Evolutionary conservation across 2,888 invertebrate species (phyloP).

Genomic region (Diaphora mendica): DNA sequence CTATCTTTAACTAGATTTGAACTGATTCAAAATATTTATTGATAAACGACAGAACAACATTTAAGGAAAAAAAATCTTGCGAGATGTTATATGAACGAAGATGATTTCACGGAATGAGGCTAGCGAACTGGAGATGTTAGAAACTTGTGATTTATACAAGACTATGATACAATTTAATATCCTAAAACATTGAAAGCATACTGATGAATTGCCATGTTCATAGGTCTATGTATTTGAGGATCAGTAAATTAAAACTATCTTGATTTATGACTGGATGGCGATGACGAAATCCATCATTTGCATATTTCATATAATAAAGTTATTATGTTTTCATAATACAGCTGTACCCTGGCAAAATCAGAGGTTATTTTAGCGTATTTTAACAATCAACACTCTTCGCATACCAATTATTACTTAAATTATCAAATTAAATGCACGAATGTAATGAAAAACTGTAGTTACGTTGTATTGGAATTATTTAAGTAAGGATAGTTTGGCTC

Average conservation of each 20-base stretch:
- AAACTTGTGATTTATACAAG: not conserved
- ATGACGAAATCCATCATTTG: not conserved
- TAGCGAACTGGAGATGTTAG: not conserved
- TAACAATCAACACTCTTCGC: constrained; percentile 21
- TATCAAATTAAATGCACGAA: constrained; percentile 29
- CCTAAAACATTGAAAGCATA: not conserved
- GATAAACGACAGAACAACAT: not conserved
- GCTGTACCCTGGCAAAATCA: not conserved
- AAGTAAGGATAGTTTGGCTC: constrained; percentile 29
- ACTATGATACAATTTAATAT: not conserved
- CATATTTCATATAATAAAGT: not conserved
- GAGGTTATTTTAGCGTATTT: not conserved
- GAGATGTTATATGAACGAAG: not conserved
- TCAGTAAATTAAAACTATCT: not conserved
- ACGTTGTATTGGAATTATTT: constrained; percentile 30
- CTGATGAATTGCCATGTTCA: accelerated
- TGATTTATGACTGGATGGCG: not conserved
- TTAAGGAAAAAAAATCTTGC: not conserved
- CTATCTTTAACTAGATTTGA: too few species aligned
- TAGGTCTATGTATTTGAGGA: not conserved
- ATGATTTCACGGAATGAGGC: not conserved
- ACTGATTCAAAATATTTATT: too few species aligned
- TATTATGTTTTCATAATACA: not conserved
- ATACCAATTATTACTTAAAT: constrained; percentile 17
- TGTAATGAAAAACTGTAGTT: constrained; percentile 22